Conservation (phyloP, 2,113 vertebrate species). For the Piliocolobus tephrosceles region DNA sequence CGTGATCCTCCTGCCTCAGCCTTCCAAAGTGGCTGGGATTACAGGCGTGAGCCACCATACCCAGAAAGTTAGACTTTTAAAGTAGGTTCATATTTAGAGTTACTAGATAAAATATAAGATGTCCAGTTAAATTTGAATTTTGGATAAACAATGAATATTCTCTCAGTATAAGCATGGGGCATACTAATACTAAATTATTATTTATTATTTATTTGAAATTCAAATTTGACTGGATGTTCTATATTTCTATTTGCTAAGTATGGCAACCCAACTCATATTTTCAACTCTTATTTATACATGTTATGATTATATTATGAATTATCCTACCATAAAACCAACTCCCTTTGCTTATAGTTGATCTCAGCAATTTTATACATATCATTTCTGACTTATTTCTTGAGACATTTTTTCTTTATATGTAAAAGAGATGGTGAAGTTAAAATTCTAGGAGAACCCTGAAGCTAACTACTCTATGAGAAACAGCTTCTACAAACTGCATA, state of each 20-base stretch:
- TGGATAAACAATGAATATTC: neutral
- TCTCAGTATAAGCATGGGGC: neutral
- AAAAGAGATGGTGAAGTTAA: slow-evolving; percentile 69
- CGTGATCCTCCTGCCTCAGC: no score
- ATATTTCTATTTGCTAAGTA: slow-evolving; percentile 26
- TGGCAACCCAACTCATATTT: neutral
- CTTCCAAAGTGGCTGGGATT: no score
- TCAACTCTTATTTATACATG: neutral
- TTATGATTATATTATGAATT: slow-evolving; percentile 6
- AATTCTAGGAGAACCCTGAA: slow-evolving; percentile 65
- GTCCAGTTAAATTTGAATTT: slow-evolving; percentile 32
- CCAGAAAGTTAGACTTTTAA: neutral
- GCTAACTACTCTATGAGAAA: slow-evolving; percentile 64
- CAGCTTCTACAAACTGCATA: slow-evolving; percentile 36
- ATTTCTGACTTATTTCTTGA: slow-evolving; percentile 63
- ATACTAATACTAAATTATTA: neutral
- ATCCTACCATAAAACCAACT: slow-evolving; percentile 22
- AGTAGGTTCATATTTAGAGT: neutral
- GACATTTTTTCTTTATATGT: slow-evolving; percentile 17
- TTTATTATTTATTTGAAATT: slow-evolving; percentile 46
- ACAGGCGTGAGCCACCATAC: no score
- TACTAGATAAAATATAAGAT: neutral
- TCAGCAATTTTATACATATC: slow-evolving; percentile 37
- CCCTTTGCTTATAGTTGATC: slow-evolving; percentile 53
- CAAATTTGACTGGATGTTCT: neutral